phyloP scores from a whole-genome alignment of 2,888 invertebrate genomes.

The Danaus chrysippus region DNA sequence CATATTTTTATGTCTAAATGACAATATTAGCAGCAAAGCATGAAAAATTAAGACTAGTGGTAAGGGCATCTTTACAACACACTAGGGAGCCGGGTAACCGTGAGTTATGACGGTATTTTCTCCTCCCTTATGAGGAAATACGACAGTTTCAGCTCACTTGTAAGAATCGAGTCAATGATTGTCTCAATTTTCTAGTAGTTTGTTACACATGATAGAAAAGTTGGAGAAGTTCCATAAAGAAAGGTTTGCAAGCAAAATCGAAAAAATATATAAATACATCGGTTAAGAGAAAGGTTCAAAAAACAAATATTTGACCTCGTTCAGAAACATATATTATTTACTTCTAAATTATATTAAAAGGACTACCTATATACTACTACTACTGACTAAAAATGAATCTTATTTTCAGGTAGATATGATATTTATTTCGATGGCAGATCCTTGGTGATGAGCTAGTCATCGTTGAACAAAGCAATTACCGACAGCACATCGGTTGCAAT shows the following conservation, averaged over 20 bases:
- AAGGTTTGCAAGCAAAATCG: neutral
- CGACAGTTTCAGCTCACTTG: slow-evolving; percentile 65
- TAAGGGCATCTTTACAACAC: slow-evolving; percentile 77
- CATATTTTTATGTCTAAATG: slow-evolving; percentile 42
- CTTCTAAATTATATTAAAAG: too few species aligned
- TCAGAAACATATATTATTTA: too few species aligned
- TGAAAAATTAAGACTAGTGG: slow-evolving; percentile 76
- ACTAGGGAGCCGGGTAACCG: slow-evolving; percentile 69
- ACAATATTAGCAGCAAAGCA: slow-evolving; percentile 53
- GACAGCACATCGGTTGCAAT: slow-evolving; percentile 45
- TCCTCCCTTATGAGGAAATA: slow-evolving; percentile 77
- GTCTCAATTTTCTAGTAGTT: slow-evolving; percentile 54
- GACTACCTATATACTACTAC: too few species aligned
- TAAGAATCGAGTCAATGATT: slow-evolving; percentile 64
- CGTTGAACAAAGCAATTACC: slow-evolving; percentile 49
- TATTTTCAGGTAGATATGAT: neutral
- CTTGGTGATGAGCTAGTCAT: slow-evolving; percentile 28
- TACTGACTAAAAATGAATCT: too few species aligned
- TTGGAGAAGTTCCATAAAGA: slow-evolving; percentile 32
- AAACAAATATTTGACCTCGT: too few species aligned
- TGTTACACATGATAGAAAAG: slow-evolving; percentile 20
- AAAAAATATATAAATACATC: too few species aligned
- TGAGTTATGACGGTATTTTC: slow-evolving; percentile 75
- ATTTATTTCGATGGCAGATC: neutral
- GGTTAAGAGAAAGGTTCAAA: too few species aligned